A percentile compares a stretch with the other conserved stretches of the same genome.
Evolutionary conservation across 2,113 vertebrate species (phyloP).

Genomic region (Hemiprocne comata): DNA sequence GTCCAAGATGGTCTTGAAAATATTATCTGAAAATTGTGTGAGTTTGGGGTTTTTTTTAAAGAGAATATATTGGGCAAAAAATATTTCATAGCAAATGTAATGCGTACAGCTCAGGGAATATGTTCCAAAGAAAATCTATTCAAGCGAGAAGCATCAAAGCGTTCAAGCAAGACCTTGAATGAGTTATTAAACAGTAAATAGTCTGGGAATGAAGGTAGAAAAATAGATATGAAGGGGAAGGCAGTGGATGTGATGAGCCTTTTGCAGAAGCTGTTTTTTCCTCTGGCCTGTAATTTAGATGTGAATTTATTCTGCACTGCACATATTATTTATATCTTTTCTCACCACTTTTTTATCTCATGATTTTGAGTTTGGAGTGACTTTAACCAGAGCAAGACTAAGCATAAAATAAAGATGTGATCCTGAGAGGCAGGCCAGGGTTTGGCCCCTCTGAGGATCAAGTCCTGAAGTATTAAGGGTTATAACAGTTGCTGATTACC

Average conservation of each 20-base stretch:
- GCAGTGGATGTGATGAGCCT: constrained; percentile 32
- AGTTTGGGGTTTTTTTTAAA: neutral
- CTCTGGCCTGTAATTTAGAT: constrained; percentile 18
- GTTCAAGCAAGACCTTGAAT: constrained; percentile 56
- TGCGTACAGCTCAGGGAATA: neutral
- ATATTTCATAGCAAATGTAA: neutral
- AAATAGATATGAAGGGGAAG: constrained; percentile 50
- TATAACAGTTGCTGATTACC: constrained; percentile 4
- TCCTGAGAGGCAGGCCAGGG: neutral
- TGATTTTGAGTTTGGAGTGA: neutral
- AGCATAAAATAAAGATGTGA: constrained; percentile 19
- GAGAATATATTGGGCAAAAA: neutral
- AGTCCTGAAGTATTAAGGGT: constrained; percentile 27
- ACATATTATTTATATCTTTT: constrained; percentile 31
- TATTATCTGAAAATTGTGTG: neutral
- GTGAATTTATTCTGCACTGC: constrained; percentile 55
- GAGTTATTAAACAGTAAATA: constrained; percentile 72
- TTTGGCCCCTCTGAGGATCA: neutral
- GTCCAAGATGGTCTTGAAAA: neutral
- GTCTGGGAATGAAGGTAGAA: constrained; percentile 52
- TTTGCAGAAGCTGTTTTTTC: constrained; percentile 28
- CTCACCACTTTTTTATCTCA: constrained; percentile 27
- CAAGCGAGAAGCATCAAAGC: constrained; percentile 57
- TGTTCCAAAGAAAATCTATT: constrained; percentile 57
- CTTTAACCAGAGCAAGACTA: constrained; percentile 21